Base-by-base conservation (phyloP, 2,797 vertebrate genomes). In the Thunnus albacares region DNA sequence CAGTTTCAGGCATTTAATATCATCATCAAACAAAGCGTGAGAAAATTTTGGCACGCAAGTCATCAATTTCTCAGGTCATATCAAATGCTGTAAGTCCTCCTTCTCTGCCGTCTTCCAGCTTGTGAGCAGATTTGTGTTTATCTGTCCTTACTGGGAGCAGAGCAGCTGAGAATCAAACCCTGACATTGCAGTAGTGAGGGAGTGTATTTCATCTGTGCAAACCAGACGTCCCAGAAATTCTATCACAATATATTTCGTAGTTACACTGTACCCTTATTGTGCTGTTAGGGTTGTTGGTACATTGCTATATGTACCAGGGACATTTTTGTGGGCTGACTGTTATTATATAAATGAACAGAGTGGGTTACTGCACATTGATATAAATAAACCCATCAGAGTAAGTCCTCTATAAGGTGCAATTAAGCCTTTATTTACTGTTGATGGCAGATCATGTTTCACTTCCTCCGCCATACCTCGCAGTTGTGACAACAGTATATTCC, bases 391-490 rank as follows among this genome's bases (percentile, higher is more conserved):
- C 61, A 30, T 43, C 51, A 55, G 12, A 60, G 8, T 10, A 80
- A 66, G 41, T 78, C 35, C 33, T 77, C 56, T 76, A 51, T 64
- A 68, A 66, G 62, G 24, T 77, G 67, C 69, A 75, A 71, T 81
- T 79, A 71, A 63, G 71, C n/a, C 20, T 72, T 80, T 77, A 84
- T 87, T 88, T 91, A 84, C 73, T 80, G 61, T 75, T 81, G 52
- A 87, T 78, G 28, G 58, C 57, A 14, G 47, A 72, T 79, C 74
- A 55, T 81, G 69, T 74, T 89, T 91, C 68, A 49, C 75, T 75
- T 82, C 57, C 47, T 77, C 64, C 75, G 61, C 58, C 51, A 78
- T 61, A 63, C 70, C 87, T 79, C 76, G 52, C 71, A 4, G n/a
- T 74, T 61, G 56, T 64, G 51, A 75, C 68, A 70, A 55, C 77